Evolutionary conservation across 2,113 vertebrate genomes (phyloP).

Genomic region (Poicephalus gulielmi): DNA sequence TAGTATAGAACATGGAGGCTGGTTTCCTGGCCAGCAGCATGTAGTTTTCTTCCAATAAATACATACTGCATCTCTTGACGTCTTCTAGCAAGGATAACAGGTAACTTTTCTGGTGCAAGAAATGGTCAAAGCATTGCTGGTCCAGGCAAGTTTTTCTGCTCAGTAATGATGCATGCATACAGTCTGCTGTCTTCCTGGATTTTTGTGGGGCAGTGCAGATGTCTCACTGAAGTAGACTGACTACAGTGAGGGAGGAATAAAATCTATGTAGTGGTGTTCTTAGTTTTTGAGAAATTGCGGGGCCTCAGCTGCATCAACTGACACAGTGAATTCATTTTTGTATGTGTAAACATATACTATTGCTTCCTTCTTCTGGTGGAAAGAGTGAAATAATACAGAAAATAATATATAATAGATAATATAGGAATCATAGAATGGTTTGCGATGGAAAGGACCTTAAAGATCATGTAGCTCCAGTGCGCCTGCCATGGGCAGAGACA

Average conservation of each 20-base stretch:
- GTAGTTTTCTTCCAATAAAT: not conserved
- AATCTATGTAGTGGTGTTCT: rapidly evolving
- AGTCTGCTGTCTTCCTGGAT: not conserved
- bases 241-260: not conserved
- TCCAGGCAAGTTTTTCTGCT: not conserved
- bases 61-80: not conserved
- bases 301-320: not conserved
- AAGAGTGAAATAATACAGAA: not conserved
- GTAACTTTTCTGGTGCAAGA: not conserved
- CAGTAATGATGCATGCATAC: not conserved
- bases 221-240: not conserved
- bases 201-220: not conserved
- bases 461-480: not conserved
- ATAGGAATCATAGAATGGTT: not conserved
- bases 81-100: not conserved
- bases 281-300: not conserved
- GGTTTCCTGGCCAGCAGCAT: not conserved
- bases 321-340: not conserved
- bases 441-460: not conserved
- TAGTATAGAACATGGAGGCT: not conserved
- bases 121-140: not conserved
- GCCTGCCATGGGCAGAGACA: not conserved
- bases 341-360: not conserved
- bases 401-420: not conserved
- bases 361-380: not conserved